Evolutionary conservation across 2,113 vertebrate species (phyloP).

Genomic region (Scytalopus superciliaris): DNA sequence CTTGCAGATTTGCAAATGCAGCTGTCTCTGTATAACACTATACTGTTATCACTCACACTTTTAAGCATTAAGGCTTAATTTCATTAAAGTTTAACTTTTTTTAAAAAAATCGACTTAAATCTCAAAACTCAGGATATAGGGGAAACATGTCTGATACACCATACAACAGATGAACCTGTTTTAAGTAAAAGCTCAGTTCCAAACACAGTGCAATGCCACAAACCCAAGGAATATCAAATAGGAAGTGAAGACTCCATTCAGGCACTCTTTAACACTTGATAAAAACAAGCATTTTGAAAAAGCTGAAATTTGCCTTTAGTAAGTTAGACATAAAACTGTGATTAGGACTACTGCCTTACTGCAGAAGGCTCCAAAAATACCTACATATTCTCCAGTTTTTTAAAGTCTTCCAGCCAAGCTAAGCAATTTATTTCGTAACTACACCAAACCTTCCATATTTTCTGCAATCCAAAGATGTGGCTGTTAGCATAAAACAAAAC

Average conservation of each 20-base stretch:
- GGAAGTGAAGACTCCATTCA: neutral
- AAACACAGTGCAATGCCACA: neutral
- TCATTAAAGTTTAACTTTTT: neutral
- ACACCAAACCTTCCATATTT: neutral
- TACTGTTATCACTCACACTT: neutral
- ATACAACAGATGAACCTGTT: neutral
- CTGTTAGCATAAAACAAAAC: neutral
- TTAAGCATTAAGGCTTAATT: neutral
- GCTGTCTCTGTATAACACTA: neutral
- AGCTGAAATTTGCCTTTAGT: neutral
- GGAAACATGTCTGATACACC: neutral
- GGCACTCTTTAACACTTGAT: neutral
- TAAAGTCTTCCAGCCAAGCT: neutral
- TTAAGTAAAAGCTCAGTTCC: neutral
- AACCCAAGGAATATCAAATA: neutral
- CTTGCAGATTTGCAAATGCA: neutral
- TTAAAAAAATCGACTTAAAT: neutral
- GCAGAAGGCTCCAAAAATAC: neutral
- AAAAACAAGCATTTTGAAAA: neutral
- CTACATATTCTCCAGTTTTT: neutral
- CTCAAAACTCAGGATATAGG: neutral
- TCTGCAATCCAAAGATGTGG: neutral
- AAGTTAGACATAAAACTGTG: neutral
- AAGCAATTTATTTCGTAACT: neutral
- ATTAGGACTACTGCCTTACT: neutral